These are phyloP conservation scores for Plemyria rubiginata DNA, from an alignment of 2,888 invertebrate genomes.

Conservation along the genomic window DNA sequence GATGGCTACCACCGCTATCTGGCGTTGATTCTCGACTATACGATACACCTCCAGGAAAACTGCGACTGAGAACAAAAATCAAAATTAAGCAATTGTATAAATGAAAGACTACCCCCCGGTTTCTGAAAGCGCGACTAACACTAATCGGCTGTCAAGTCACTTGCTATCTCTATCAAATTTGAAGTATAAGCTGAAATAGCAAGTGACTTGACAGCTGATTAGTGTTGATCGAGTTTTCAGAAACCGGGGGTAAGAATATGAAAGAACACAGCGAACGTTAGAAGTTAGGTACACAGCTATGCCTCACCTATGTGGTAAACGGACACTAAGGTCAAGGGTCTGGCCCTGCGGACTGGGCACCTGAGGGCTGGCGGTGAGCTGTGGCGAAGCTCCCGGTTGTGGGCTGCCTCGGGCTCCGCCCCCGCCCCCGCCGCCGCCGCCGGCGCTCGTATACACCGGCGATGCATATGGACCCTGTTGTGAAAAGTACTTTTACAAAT, in stretches of 20 bases:
- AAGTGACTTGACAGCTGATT: no score
- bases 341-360: conserved; percentile 96
- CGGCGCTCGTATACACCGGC: conserved; percentile 91
- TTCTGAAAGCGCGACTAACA: no score
- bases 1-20: conserved; percentile 94
- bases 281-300: conserved; percentile 27
- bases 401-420: conserved; percentile 91
- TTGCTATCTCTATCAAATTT: no score
- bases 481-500: conserved; percentile 62
- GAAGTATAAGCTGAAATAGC: no score
- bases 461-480: conserved; percentile 90
- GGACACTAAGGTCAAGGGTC: conserved; percentile 94
- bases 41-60: conserved; percentile 87
- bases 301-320: conserved; percentile 92
- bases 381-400: conserved; percentile 93
- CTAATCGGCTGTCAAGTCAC: no score
- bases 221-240: no score
- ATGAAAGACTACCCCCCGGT: no score
- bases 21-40: conserved; percentile 96
- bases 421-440: conserved; percentile 88
- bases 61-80: conserved; percentile 76
- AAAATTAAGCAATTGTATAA: conserved; percentile 39
- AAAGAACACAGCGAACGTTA: conserved; percentile 6
- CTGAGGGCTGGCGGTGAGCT: conserved; percentile 93
- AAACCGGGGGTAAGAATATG: no score